A percentile compares a stretch with the other conserved stretches of the same genome.
Evolutionary conservation across 2,113 vertebrate genomes (phyloP).

Genomic region (Elanus axillaris): DNA sequence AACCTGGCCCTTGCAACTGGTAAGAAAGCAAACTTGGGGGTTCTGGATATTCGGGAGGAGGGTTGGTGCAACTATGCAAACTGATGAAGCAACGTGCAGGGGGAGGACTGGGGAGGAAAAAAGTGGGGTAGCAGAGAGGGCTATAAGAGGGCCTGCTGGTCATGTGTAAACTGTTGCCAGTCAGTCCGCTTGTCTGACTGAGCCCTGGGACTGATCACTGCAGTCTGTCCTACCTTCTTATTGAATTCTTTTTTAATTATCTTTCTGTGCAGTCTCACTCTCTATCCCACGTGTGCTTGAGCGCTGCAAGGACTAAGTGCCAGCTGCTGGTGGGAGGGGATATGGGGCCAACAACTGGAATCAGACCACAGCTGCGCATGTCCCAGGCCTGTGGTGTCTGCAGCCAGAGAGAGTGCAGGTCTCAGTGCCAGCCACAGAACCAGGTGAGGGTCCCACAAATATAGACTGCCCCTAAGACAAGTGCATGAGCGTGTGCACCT

Average conservation of each 20-base stretch:
- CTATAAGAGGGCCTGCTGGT: background rate
- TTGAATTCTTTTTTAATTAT: background rate
- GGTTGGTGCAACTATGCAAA: background rate
- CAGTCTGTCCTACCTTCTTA: background rate
- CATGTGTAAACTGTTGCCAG: background rate
- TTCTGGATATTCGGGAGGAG: background rate
- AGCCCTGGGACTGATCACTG: background rate
- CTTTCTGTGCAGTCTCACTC: background rate
- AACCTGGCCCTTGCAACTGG: background rate
- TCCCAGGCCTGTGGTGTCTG: background rate
- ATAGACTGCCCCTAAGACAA: background rate
- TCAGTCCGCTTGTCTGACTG: background rate
- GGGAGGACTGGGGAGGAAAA: background rate
- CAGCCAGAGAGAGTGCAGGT: background rate
- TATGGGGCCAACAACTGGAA: background rate
- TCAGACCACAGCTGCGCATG: background rate
- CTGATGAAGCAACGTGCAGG: background rate
- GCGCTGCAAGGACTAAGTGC: background rate
- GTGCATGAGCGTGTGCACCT: rapidly evolving
- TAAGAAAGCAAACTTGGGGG: background rate
- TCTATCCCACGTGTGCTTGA: rapidly evolving
- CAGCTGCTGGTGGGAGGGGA: background rate
- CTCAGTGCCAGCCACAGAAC: background rate
- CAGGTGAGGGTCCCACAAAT: background rate
- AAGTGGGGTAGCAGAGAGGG: background rate